Evolutionary conservation across 2,888 invertebrate species (phyloP).

Genomic region (Heliothis peltigera): DNA sequence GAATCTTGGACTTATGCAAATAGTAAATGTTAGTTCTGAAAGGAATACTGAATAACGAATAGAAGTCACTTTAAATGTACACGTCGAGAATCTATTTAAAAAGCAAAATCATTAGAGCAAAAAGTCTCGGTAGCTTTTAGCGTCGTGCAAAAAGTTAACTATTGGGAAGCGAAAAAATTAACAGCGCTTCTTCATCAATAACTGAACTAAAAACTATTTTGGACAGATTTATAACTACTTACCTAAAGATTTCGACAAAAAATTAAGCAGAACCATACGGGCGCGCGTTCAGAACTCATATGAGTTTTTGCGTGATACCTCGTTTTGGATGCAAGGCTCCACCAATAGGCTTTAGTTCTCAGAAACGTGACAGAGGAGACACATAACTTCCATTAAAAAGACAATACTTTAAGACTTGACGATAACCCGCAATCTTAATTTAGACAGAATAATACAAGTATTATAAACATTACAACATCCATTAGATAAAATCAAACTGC

Average conservation of each 20-base stretch:
- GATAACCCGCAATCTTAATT: conserved; percentile 44
- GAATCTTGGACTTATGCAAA: neutral
- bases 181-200: conserved; percentile 12
- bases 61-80: neutral
- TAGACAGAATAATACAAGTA: conserved; percentile 41
- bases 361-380: conserved; percentile 78
- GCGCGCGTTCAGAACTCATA: conserved; percentile 10
- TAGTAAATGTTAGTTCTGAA: conserved; percentile 1
- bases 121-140: conserved; percentile 3
- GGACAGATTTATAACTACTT: conserved; percentile 7
- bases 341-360: conserved; percentile 72
- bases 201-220: neutral
- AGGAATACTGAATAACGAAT: neutral
- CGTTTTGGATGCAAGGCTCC: conserved; percentile 78
- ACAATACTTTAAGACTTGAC: conserved; percentile 24
- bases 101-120: neutral
- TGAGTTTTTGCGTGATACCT: conserved; percentile 50
- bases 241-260: conserved; percentile 30
- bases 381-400: conserved; percentile 17
- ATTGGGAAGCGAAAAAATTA: conserved; percentile 24
- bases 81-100: neutral
- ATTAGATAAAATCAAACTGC: conserved; percentile 65
- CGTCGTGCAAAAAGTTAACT: conserved; percentile 19
- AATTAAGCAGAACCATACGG: conserved; percentile 24
- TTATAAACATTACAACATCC: conserved; percentile 48